Evolutionary conservation across 2,888 invertebrate genomes (phyloP).

Genomic region (Anthophora plumipes): DNA sequence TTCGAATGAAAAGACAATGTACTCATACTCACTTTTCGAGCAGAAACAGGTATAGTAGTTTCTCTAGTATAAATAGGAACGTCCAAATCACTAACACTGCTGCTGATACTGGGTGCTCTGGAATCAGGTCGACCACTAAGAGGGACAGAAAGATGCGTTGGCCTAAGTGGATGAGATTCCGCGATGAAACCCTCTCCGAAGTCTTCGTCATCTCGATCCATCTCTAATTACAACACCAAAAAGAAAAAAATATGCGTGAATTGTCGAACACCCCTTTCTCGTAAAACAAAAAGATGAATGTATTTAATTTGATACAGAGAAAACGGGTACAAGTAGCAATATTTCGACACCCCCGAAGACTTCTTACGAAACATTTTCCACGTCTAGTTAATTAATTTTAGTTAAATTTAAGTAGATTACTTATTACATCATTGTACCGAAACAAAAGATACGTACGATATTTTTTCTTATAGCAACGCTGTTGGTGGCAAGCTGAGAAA

Average conservation of each 20-base stretch:
- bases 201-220: slow-evolving; percentile 83
- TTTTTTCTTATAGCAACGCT: neutral
- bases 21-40: slow-evolving; percentile 76
- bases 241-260: neutral
- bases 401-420: neutral
- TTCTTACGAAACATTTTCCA: neutral
- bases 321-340: neutral
- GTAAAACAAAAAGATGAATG: neutral
- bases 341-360: neutral
- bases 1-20: neutral
- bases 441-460: neutral
- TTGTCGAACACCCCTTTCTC: neutral
- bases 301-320: neutral
- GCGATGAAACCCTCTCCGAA: slow-evolving; percentile 86
- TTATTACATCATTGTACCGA: too few relatives aligned
- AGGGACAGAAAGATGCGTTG: slow-evolving; percentile 85
- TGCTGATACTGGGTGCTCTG: slow-evolving; percentile 86
- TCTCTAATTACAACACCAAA: slow-evolving; percentile 48
- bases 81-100: slow-evolving; percentile 86
- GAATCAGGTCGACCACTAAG: slow-evolving; percentile 78
- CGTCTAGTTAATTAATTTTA: neutral
- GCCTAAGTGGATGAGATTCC: slow-evolving; percentile 86
- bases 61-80: slow-evolving; percentile 86
- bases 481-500: neutral
- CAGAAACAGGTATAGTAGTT: slow-evolving; percentile 80